A percentile compares a stretch with the other conserved stretches of the same genome.
Evolutionary conservation across 2,888 invertebrate species (phyloP).

Genomic region (Colostygia pectinataria): DNA sequence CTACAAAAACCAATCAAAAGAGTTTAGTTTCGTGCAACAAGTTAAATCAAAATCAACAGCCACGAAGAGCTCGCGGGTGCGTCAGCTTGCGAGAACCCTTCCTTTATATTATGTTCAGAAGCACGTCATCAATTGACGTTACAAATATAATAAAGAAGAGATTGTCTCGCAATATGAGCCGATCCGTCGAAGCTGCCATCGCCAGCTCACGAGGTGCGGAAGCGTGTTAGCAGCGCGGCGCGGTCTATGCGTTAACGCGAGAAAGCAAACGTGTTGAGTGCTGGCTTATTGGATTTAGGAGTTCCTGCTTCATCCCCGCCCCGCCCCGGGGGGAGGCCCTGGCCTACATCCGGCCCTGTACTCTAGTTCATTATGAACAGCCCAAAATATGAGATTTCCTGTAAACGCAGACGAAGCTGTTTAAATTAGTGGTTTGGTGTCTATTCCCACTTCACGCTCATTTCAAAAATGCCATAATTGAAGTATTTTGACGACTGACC

Average conservation of each 20-base stretch:
- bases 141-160: not conserved
- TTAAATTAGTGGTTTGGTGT: not conserved
- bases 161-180: constrained; percentile 12
- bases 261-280: constrained; percentile 38
- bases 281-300: constrained; percentile 43
- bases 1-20: too few species aligned
- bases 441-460: not conserved
- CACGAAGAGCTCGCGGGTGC: too few species aligned
- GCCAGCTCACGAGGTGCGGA: constrained; percentile 26
- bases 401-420: not conserved
- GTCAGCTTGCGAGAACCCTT: too few species aligned
- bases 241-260: constrained; percentile 15
- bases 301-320: constrained; percentile 1
- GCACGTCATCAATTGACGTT: not conserved
- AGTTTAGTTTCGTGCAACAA: too few species aligned
- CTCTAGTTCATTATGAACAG: constrained; percentile 6
- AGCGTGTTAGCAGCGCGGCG: constrained; percentile 35
- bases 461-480: too few species aligned
- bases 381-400: constrained; percentile 8
- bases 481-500: too few species aligned
- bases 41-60: too few species aligned
- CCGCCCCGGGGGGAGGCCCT: not conserved
- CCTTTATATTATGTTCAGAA: too few species aligned
- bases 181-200: not conserved
- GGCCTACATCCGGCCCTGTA: constrained; percentile 10